A percentile compares a stretch with the other conserved stretches of the same genome.
These are phyloP conservation scores for Podocnemis expansa DNA, from an alignment of 2,113 vertebrate genomes.

Conservation along the genomic window DNA sequence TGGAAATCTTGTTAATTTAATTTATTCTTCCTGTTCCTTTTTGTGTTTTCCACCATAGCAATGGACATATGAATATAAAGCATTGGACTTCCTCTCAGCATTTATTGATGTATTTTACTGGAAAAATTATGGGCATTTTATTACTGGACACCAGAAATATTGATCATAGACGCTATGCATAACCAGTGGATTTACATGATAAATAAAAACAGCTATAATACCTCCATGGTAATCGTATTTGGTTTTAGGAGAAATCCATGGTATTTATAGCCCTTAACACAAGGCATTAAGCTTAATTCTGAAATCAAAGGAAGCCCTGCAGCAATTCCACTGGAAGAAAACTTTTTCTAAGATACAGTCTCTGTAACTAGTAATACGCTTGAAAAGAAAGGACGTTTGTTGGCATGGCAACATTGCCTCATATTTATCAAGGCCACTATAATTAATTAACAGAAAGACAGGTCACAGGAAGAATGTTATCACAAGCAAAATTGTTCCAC, in stretches of 20 bases:
- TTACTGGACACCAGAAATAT: not conserved
- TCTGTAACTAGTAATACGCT: slow-evolving; percentile 3
- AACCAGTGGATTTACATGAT: not conserved
- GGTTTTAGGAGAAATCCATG: not conserved
- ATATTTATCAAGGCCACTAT: slow-evolving; percentile 35
- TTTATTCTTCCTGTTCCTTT: not conserved
- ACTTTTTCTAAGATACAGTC: not conserved
- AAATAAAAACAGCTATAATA: not conserved
- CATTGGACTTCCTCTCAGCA: not conserved
- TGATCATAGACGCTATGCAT: not conserved
- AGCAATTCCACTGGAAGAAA: not conserved
- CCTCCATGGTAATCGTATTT: not conserved
- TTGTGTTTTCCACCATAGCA: not conserved
- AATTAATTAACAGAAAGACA: slow-evolving; percentile 45
- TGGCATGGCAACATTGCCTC: slow-evolving; percentile 59
- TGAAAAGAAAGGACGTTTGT: slow-evolving; percentile 17
- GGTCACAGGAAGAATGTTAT: slow-evolving; percentile 49
- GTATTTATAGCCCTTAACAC: not conserved
- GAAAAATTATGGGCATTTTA: not conserved
- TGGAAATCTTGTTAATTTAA: not conserved
- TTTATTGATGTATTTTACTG: not conserved
- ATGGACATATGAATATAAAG: not conserved
- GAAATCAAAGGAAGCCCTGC: not conserved
- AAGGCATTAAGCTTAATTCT: not conserved
- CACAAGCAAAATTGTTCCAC: slow-evolving; percentile 36